Conservation (phyloP, 2,888 invertebrate species). For the Habrosyne pyritoides region DNA sequence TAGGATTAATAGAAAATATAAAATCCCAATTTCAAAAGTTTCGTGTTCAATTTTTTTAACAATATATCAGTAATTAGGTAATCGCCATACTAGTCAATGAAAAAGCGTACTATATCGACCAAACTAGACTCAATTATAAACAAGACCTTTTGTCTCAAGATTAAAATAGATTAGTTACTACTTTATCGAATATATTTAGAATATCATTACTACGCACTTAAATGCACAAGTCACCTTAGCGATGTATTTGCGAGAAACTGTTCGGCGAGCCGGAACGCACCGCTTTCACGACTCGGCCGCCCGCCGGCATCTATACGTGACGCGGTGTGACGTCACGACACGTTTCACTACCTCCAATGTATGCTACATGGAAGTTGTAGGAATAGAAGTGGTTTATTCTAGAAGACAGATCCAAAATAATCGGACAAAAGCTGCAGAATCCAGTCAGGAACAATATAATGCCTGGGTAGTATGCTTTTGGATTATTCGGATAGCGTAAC, state of each 20-base stretch:
- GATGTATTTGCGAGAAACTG: constrained; percentile 60
- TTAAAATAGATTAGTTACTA: not conserved
- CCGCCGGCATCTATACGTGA: constrained; percentile 46
- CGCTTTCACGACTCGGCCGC: constrained; percentile 62
- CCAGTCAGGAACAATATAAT: too few relatives aligned
- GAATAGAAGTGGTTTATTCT: constrained; percentile 25
- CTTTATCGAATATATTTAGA: not conserved
- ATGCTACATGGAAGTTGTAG: constrained; percentile 24
- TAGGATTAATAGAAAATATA: too few relatives aligned
- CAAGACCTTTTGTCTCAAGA: not conserved
- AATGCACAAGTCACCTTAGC: constrained; percentile 11
- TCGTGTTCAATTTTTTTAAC: too few relatives aligned
- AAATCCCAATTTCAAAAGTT: too few relatives aligned
- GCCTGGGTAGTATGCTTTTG: too few relatives aligned
- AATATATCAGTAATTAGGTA: too few relatives aligned
- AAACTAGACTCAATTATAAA: not conserved
- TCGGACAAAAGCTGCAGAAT: too few relatives aligned
- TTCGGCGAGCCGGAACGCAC: constrained; percentile 70
- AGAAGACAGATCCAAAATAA: constrained; percentile 1
- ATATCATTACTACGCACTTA: not conserved
- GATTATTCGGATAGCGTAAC: not conserved
- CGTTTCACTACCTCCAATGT: constrained; percentile 58
- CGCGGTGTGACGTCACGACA: constrained; percentile 60
- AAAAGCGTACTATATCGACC: too few relatives aligned
- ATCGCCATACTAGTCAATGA: too few relatives aligned